phyloP scores from a whole-genome alignment of 2,888 invertebrate genomes.

The Mesorhabditis belari region DNA sequence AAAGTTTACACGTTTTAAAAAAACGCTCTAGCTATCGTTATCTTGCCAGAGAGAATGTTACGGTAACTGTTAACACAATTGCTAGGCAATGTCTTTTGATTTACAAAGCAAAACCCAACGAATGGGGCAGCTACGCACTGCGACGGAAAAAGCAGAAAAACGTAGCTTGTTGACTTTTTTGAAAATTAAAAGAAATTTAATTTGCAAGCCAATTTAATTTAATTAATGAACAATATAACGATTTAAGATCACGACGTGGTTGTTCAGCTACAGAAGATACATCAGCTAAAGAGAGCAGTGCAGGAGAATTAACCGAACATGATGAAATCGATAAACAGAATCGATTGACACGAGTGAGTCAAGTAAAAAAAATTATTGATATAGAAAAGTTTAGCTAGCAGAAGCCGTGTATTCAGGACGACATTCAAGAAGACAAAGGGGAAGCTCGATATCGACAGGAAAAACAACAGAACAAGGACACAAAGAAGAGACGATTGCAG shows the following conservation, averaged over 20 bases:
- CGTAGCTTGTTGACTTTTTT: too few relatives aligned
- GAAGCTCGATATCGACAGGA: neutral
- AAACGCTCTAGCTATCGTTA: too few relatives aligned
- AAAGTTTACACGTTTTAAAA: too few relatives aligned
- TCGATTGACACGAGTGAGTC: neutral
- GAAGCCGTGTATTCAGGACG: neutral
- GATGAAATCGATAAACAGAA: neutral
- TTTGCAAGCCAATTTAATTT: too few relatives aligned
- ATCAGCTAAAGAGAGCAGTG: neutral
- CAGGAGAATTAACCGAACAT: neutral
- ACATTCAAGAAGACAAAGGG: neutral
- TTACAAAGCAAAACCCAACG: too few relatives aligned
- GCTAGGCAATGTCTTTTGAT: too few relatives aligned
- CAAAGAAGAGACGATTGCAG: neutral
- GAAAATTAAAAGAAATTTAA: too few relatives aligned
- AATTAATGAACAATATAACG: too few relatives aligned
- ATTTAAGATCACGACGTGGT: neutral
- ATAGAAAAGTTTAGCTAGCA: neutral
- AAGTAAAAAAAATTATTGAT: neutral
- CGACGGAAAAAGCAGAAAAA: too few relatives aligned
- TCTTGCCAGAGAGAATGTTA: too few relatives aligned
- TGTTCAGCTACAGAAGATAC: neutral
- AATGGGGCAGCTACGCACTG: too few relatives aligned
- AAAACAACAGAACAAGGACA: neutral
- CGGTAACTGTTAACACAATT: too few relatives aligned